phyloP scores from a whole-genome alignment of 2,113 vertebrate species.

The Ictidomys tridecemlineatus region DNA sequence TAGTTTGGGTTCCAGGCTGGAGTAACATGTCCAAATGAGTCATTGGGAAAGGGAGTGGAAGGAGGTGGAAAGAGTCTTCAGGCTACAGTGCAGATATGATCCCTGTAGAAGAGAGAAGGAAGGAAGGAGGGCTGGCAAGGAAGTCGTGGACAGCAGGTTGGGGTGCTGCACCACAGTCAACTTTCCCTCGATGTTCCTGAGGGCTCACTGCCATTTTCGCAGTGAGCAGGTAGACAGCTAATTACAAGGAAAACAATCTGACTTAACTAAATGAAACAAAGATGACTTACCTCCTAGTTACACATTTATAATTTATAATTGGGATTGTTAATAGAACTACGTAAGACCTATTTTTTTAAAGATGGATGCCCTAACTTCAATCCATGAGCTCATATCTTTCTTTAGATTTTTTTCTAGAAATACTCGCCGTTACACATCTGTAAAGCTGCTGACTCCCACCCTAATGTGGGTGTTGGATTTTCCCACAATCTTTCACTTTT shows the following conservation, averaged over 20 bases:
- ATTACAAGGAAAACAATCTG: background rate
- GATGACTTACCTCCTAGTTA: background rate
- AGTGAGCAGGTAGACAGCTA: background rate
- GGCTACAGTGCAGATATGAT: background rate
- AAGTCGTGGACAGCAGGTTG: background rate
- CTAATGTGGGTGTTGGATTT: constrained; percentile 34
- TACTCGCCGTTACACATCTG: background rate
- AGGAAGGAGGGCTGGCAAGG: background rate
- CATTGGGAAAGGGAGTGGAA: background rate
- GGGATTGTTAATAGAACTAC: background rate
- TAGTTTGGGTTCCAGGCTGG: background rate
- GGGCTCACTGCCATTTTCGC: background rate
- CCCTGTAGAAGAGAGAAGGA: background rate
- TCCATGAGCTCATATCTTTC: background rate
- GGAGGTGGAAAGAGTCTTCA: background rate
- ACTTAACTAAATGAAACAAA: background rate
- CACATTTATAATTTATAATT: background rate
- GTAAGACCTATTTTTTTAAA: constrained; percentile 17
- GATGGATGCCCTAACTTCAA: background rate
- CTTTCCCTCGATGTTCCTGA: background rate
- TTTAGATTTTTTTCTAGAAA: constrained; percentile 18
- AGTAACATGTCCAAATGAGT: background rate
- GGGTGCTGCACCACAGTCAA: background rate
- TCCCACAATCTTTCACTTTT: constrained; percentile 48
- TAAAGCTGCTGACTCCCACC: background rate